Evolutionary conservation across 2,797 vertebrate genomes (phyloP).

Genomic region (Leptatherina wallacei): DNA sequence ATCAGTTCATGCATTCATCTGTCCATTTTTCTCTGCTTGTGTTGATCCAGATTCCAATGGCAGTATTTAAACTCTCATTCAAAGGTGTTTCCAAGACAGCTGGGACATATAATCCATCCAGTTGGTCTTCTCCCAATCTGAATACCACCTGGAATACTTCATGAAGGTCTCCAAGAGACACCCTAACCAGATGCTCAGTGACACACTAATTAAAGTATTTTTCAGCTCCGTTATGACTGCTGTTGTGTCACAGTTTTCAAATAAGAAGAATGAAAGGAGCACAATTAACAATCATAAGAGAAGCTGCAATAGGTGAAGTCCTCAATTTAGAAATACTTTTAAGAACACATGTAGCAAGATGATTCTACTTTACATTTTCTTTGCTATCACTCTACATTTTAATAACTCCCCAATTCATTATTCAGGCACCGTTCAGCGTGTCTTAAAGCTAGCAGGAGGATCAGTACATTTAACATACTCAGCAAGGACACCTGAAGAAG

Average conservation of each 20-base stretch:
- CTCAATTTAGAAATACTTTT: not conserved
- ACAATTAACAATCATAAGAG: not conserved
- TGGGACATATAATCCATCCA: not conserved
- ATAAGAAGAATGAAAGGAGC: not conserved
- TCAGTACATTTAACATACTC: not conserved
- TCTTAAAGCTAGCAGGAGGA: not conserved
- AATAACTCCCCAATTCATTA: slow-evolving; percentile 9
- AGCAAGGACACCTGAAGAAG: slow-evolving; percentile 2
- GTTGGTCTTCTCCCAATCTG: not conserved
- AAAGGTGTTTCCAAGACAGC: not conserved
- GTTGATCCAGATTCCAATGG: not conserved
- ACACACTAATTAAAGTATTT: not conserved
- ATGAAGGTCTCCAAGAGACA: not conserved
- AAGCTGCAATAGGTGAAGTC: not conserved
- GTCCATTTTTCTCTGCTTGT: not conserved
- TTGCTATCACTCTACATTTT: slow-evolving; percentile 1
- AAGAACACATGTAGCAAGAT: not conserved
- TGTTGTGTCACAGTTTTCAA: not conserved
- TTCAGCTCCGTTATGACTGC: not conserved
- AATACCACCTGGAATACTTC: not conserved
- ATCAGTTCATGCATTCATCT: not conserved
- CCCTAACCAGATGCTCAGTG: not conserved
- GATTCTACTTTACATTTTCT: not conserved
- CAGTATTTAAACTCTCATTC: not conserved
- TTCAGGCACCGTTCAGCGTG: slow-evolving; percentile 6